These are phyloP conservation scores for Bombyx huttoni DNA, from an alignment of 2,888 invertebrate genomes.

Conservation along the genomic window DNA sequence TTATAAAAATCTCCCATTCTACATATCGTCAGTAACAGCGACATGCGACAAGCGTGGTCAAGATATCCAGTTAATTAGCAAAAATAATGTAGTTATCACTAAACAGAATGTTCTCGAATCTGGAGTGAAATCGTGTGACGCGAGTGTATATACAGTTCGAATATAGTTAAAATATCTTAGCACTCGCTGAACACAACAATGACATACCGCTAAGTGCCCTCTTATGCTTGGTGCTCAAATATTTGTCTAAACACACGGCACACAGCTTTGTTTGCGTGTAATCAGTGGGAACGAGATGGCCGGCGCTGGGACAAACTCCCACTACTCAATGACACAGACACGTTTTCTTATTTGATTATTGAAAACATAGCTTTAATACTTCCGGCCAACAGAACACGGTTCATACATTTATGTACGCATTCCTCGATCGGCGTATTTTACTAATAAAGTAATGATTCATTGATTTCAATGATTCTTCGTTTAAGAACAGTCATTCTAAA, in stretches of 20 bases:
- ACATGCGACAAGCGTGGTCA: no score
- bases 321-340: neutral
- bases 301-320: conserved; percentile 11
- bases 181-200: conserved; percentile 37
- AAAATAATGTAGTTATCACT: neutral
- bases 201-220: conserved; percentile 51
- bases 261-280: conserved; percentile 42
- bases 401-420: conserved; percentile 3
- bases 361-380: conserved; percentile 5
- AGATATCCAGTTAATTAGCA: neutral
- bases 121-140: conserved; percentile 2
- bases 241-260: conserved; percentile 40
- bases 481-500: neutral
- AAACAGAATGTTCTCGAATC: neutral
- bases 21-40: no score
- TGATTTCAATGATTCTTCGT: neutral
- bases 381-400: conserved; percentile 7
- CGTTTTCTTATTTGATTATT: conserved; percentile 1
- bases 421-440: neutral
- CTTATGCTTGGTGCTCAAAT: conserved; percentile 48
- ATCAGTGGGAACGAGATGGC: conserved; percentile 37
- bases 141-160: conserved; percentile 5
- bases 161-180: conserved; percentile 19
- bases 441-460: neutral
- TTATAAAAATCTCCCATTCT: no score